phyloP scores from a whole-genome alignment of 2,888 invertebrate species.

The Amphimallon solstitiale region DNA sequence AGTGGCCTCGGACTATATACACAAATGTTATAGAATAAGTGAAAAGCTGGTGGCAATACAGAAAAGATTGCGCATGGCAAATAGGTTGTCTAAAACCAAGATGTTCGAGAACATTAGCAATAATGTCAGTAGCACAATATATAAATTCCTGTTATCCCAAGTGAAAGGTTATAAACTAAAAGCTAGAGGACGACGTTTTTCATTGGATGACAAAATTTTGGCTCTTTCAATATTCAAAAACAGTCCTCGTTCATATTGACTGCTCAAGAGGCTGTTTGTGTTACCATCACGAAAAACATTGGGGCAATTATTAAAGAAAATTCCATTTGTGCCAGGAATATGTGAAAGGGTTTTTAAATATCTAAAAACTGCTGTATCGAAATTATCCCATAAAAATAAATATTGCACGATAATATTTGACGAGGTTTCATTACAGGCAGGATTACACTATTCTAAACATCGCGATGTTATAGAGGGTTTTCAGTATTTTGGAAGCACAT shows the following conservation, averaged over 20 bases:
- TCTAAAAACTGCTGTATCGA: neutral
- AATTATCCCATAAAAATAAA: constrained; percentile 6
- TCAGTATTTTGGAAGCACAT: neutral
- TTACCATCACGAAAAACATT: constrained; percentile 9
- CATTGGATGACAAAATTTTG: constrained; percentile 3
- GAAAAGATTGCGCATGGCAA: neutral
- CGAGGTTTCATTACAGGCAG: neutral
- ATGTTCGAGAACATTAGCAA: too few species aligned
- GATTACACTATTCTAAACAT: neutral
- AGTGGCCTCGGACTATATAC: neutral
- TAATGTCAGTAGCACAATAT: neutral
- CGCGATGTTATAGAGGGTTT: neutral
- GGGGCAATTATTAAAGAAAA: neutral
- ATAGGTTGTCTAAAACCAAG: too few species aligned
- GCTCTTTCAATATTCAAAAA: neutral
- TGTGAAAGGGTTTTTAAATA: neutral
- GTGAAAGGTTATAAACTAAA: constrained; percentile 2
- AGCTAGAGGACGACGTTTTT: neutral
- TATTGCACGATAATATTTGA: constrained; percentile 3
- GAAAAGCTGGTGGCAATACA: neutral
- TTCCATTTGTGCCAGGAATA: too few species aligned
- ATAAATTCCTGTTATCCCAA: constrained; percentile 2
- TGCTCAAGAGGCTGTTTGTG: constrained; percentile 8
- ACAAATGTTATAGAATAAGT: neutral
- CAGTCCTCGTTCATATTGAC: neutral